Evolutionary conservation across 2,797 vertebrate species (phyloP), one percentile per base, ranked within the genome.

Genomic region (Danionella dracula): DNA sequence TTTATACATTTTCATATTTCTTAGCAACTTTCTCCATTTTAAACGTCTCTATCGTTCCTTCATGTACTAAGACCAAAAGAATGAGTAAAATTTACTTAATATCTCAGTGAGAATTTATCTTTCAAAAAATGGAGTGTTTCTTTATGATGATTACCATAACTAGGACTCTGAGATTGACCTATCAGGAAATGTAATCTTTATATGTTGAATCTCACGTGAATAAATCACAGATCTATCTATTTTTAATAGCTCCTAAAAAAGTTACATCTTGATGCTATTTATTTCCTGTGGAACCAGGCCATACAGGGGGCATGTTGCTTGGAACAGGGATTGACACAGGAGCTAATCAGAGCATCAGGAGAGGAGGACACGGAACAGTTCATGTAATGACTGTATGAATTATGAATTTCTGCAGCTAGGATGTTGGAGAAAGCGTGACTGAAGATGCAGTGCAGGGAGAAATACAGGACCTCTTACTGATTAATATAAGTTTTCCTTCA

Each of bases 371-470:
- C 61, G 71, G 48, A 38, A 71, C 71, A 66, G 35, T 70, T 72
- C 69, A 75, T 68, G 60, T 77, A 77, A 82, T 76, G 78, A 72
- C 71, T 48, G 72, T 56, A 81, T 84, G 77, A 83, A 85, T 85
- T 82, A 86, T 87, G 80, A 68, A 85, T 83, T 71, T 27, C 76
- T 79, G 78, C 73, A 65, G 70, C 72, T 80, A 74, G 77, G 77
- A 8, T 13, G 41, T 46, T 56, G n/a, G 23, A 48, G 32, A 77
- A 76, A 80, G 64, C 62, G 66, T 54, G 31, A n/a, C 64, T 70
- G 78, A 71, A 68, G 68, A 53, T 15, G 20, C 6, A 9, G 15
- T 40, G 13, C 6, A 37, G 1, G 11, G 38, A 17, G 16, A 66
- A 78, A 70, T 76, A 78, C 42, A 44, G 70, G 71, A 53, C 74